Evolutionary conservation across 2,888 invertebrate species (phyloP).

Genomic region (Phortica okadai): DNA sequence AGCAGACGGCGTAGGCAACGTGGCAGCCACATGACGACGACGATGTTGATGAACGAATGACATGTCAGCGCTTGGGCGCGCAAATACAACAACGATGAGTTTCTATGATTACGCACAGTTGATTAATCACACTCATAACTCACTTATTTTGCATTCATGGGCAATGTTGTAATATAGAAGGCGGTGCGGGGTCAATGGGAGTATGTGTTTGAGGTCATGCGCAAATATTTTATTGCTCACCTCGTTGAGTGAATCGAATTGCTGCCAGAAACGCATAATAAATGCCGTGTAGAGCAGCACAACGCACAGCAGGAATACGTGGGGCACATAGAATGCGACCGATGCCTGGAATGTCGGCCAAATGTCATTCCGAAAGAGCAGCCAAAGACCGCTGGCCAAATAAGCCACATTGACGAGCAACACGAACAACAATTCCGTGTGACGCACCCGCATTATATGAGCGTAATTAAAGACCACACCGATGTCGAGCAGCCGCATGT

Average conservation of each 20-base stretch:
- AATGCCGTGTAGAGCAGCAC: slow-evolving; percentile 69
- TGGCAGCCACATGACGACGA: slow-evolving; percentile 54
- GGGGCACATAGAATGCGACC: slow-evolving; percentile 73
- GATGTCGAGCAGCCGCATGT: slow-evolving; percentile 59
- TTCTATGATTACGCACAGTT: not conserved
- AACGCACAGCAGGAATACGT: slow-evolving; percentile 69
- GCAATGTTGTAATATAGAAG: no score
- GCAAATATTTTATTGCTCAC: slow-evolving; percentile 51
- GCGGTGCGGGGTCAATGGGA: not conserved
- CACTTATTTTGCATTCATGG: not conserved
- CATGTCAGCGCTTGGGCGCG: not conserved
- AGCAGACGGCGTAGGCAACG: slow-evolving; percentile 44
- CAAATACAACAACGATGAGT: not conserved
- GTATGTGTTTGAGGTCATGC: not conserved
- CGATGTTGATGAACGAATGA: not conserved
- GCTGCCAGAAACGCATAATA: slow-evolving; percentile 66
- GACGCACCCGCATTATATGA: slow-evolving; percentile 64
- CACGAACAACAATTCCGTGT: slow-evolving; percentile 59
- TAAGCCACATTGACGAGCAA: slow-evolving; percentile 63
- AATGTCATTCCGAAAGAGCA: slow-evolving; percentile 68
- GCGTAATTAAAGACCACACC: slow-evolving; percentile 72
- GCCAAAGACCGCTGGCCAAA: slow-evolving; percentile 65
- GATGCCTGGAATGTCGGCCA: slow-evolving; percentile 71
- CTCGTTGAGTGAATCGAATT: slow-evolving; percentile 70
- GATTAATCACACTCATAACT: not conserved